Conservation (phyloP, 2,888 invertebrate genomes). For the Rhamphomyia laevipes region DNA sequence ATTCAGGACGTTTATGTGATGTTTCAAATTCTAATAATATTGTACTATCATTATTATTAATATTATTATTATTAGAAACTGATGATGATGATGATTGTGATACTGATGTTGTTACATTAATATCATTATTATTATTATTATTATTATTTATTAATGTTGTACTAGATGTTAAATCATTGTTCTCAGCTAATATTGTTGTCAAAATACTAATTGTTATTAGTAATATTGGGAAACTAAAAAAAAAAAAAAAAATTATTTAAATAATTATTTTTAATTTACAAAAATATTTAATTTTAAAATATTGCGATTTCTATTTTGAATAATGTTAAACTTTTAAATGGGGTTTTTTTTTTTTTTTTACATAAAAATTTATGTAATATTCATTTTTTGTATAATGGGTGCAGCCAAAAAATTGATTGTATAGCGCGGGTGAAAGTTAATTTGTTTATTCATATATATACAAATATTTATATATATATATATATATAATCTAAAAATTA, state of each 20-base stretch:
- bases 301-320: too few species aligned
- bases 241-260: background rate
- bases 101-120: background rate
- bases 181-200: background rate
- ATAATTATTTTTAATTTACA: background rate
- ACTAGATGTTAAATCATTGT: background rate
- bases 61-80: background rate
- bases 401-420: too few species aligned
- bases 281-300: too few species aligned
- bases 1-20: slow-evolving; percentile 49
- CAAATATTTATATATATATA: too few species aligned
- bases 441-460: too few species aligned
- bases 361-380: too few species aligned
- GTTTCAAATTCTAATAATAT: slow-evolving; percentile 46
- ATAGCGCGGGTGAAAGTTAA: too few species aligned
- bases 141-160: background rate
- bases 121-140: background rate
- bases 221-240: background rate
- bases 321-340: too few species aligned
- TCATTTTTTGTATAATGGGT: too few species aligned
- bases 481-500: too few species aligned
- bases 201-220: background rate
- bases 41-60: background rate
- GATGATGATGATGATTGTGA: background rate
- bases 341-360: too few species aligned